Base-by-base conservation (phyloP, 2,888 invertebrate species). In the Rhopalosiphum nymphaeae region DNA sequence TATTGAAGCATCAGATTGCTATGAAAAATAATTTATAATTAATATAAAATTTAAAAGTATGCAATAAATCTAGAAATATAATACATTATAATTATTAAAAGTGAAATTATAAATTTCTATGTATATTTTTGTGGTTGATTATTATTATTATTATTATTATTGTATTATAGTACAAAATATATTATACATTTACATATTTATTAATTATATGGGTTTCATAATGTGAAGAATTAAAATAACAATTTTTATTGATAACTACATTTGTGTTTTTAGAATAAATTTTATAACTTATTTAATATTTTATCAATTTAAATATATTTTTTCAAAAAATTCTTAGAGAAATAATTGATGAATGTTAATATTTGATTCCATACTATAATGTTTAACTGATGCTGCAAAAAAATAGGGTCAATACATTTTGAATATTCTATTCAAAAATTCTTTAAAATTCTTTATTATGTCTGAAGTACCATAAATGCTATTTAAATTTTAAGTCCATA, bases 1-100 rank as follows among this genome's bases (percentile, higher is more conserved):
- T n/a, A 56, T 46, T 86, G 86, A 16, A 91, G 44, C 42, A 53
- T 92, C 88, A 0, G 92, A 88, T 78, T 88, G 88, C 92, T 92
- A 53, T 26, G 44, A 67, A 61, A 61, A 67, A 53, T 25, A 67
- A 3, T 87, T 49, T 57, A 85, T 49, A 46, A 53, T 42, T 88
- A 88, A 92, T n/a, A 11, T 10, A 53, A 25, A 61, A 21, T 78
- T 88, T 53, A 67, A 29, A 61, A 67, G 5, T n/a, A n/a, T 67
- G n/a, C n/a, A n/a, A n/a, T n/a, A 67, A n/a, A 67, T 36, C n/a
- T 16, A n/a, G n/a, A 67, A 67, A 5, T 67, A 36, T 36, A 67
- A n/a, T n/a, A n/a, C n/a, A n/a, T n/a, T n/a, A n/a, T n/a, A n/a
- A n/a, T n/a, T n/a, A n/a, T n/a, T n/a, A n/a, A n/a, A n/a, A n/a